Percentiles rank a stretch among this genome's conserved stretches.
phyloP scores from a whole-genome alignment of 2,888 invertebrate species.

The Mechanitis mazaeus region DNA sequence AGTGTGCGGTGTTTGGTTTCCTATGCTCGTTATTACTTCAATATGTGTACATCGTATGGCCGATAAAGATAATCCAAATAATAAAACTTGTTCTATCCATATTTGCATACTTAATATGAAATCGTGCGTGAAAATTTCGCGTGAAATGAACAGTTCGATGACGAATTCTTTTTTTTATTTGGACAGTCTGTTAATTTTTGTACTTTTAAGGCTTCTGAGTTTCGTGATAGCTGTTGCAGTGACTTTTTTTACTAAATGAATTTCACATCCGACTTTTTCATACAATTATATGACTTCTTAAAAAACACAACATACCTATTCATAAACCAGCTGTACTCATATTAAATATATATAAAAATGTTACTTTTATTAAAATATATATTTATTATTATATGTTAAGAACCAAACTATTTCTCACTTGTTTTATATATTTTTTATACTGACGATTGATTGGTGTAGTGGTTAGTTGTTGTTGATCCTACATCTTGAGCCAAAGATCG shows the following conservation, averaged over 20 bases:
- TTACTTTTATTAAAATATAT: too few relatives aligned
- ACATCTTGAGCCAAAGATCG: too few relatives aligned
- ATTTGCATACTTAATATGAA: constrained; percentile 9
- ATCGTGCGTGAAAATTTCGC: constrained; percentile 28
- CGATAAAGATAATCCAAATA: background rate
- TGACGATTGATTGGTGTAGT: too few relatives aligned
- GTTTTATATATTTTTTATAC: too few relatives aligned
- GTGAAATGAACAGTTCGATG: constrained; percentile 23
- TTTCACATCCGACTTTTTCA: constrained; percentile 9
- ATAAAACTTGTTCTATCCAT: background rate
- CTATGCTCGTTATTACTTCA: background rate
- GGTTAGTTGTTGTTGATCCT: too few relatives aligned
- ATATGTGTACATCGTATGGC: background rate
- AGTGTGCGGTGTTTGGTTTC: background rate
- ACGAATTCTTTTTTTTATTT: constrained; percentile 15
- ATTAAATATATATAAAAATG: too few relatives aligned
- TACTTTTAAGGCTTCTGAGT: constrained; percentile 22
- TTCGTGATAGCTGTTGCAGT: constrained; percentile 16
- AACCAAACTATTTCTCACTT: too few relatives aligned
- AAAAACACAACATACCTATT: background rate
- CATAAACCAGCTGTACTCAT: background rate
- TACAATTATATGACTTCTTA: background rate
- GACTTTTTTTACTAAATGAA: constrained; percentile 13
- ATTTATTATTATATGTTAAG: too few relatives aligned
- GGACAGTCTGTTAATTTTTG: constrained; percentile 25